These are phyloP conservation scores for Thunnus maccoyii DNA, from an alignment of 2,113 vertebrate genomes.

Conservation along the genomic window DNA sequence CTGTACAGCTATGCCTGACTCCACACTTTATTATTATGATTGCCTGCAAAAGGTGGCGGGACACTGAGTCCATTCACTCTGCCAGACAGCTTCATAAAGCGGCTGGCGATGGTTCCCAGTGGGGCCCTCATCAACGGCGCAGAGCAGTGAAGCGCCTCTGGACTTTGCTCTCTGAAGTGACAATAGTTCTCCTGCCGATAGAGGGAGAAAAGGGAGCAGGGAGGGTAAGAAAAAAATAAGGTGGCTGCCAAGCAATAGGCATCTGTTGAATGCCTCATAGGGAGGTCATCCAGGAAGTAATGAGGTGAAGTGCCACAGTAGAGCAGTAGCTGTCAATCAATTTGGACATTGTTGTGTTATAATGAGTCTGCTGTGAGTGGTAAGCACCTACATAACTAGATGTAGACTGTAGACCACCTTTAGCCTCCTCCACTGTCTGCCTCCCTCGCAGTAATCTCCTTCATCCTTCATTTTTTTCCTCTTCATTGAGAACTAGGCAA, in stretches of 20 bases:
- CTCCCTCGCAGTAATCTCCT: conserved; percentile 47
- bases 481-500: conserved; percentile 44
- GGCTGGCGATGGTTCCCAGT: conserved; percentile 61
- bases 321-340: conserved; percentile 72
- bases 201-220: conserved; percentile 38
- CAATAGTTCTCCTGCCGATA: conserved; percentile 55
- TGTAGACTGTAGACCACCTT: conserved; percentile 49
- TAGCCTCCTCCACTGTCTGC: conserved; percentile 46
- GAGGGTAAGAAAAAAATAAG: conserved; percentile 52
- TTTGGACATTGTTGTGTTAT: conserved; percentile 54
- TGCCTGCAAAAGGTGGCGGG: conserved; percentile 58
- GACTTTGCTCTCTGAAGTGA: conserved; percentile 68
- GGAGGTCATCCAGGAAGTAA: conserved; percentile 74
- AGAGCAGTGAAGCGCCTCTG: conserved; percentile 61
- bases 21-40: conserved; percentile 66
- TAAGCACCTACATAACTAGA: conserved; percentile 57
- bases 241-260: conserved; percentile 66
- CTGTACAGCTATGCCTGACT: conserved; percentile 60
- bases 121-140: conserved; percentile 67
- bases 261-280: conserved; percentile 55
- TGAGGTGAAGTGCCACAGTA: conserved; percentile 60
- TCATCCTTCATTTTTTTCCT: conserved; percentile 42
- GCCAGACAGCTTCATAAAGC: conserved; percentile 73
- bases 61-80: conserved; percentile 58
- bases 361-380: conserved; percentile 58